A percentile compares a stretch with the other conserved stretches of the same genome.
Conservation (phyloP, 2,113 vertebrate genomes). For the Pica pica region DNA sequence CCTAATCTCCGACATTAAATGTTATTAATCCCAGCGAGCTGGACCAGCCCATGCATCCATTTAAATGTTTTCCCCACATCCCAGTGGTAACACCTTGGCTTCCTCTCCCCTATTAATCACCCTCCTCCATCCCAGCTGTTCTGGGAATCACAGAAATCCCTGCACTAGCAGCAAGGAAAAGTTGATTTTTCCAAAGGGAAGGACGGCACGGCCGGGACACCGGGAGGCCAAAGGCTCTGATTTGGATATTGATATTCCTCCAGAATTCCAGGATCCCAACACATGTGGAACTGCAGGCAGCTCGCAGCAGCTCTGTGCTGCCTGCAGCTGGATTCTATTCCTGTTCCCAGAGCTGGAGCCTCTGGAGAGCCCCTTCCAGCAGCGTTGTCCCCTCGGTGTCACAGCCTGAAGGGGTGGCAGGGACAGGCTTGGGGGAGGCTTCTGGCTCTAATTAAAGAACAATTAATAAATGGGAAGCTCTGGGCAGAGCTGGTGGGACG, state of each 20-base stretch:
- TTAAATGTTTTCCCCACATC: not conserved
- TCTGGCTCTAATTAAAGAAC: not conserved
- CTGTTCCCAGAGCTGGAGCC: not conserved
- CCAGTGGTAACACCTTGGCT: not conserved
- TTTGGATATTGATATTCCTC: not conserved
- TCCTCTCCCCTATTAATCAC: not conserved
- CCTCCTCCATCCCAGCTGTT: not conserved
- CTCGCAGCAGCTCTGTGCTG: not conserved
- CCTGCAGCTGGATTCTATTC: not conserved
- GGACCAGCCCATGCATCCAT: not conserved
- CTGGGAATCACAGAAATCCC: not conserved
- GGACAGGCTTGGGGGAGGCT: not conserved
- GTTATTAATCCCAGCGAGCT: not conserved
- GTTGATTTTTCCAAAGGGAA: not conserved
- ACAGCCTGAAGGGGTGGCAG: not conserved
- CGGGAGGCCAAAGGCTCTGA: not conserved
- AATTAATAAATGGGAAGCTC: not conserved
- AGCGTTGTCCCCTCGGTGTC: rapidly evolving
- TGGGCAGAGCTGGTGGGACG: not conserved
- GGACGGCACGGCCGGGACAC: rapidly evolving
- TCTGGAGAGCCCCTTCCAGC: not conserved
- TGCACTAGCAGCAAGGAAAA: not conserved
- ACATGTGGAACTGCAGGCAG: not conserved
- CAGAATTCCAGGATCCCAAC: not conserved
- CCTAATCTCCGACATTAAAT: not conserved